Percentiles rank a stretch among this genome's conserved stretches.
These are phyloP conservation scores for Pycnomerus fuliginosus DNA, from an alignment of 2,888 invertebrate genomes.

Conservation along the genomic window DNA sequence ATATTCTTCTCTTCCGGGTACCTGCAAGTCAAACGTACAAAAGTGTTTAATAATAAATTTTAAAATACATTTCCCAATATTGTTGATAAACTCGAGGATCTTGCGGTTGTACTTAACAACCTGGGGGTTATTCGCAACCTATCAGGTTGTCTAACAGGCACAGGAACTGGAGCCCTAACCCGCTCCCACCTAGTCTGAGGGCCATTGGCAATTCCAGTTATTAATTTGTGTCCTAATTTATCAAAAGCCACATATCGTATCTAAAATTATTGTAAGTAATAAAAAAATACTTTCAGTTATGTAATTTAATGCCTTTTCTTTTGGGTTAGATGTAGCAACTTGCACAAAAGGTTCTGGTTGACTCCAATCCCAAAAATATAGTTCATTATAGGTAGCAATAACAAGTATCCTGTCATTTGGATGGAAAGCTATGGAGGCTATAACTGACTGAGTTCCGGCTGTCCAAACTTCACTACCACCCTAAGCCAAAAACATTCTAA, in stretches of 20 bases:
- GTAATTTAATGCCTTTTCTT: slow-evolving; percentile 66
- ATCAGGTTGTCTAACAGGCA: slow-evolving; percentile 45
- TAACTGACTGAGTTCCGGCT: slow-evolving; percentile 69
- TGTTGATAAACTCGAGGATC: not conserved
- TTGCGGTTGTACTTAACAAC: slow-evolving; percentile 18
- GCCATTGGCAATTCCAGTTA: slow-evolving; percentile 78
- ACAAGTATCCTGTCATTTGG: slow-evolving; percentile 78
- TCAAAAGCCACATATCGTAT: slow-evolving; percentile 82
- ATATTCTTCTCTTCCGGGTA: no score
- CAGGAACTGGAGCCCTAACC: slow-evolving; percentile 47
- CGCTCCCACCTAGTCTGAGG: slow-evolving; percentile 58
- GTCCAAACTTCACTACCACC: slow-evolving; percentile 86
- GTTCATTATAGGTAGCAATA: slow-evolving; percentile 81
- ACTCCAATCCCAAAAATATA: slow-evolving; percentile 91
- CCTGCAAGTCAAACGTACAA: no score
- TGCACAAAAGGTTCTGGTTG: slow-evolving; percentile 73
- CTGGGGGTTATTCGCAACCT: slow-evolving; percentile 46
- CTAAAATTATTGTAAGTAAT: slow-evolving; percentile 23
- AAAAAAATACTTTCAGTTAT: not conserved
- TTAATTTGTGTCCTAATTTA: slow-evolving; percentile 74
- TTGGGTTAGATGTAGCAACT: slow-evolving; percentile 70
- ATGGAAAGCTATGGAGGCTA: slow-evolving; percentile 86
- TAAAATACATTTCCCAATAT: not conserved
- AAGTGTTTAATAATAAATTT: no score
- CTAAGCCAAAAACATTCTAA: no score